Evolutionary conservation across 2,113 vertebrate genomes (phyloP).

Genomic region (Shinisaurus crocodilurus): DNA sequence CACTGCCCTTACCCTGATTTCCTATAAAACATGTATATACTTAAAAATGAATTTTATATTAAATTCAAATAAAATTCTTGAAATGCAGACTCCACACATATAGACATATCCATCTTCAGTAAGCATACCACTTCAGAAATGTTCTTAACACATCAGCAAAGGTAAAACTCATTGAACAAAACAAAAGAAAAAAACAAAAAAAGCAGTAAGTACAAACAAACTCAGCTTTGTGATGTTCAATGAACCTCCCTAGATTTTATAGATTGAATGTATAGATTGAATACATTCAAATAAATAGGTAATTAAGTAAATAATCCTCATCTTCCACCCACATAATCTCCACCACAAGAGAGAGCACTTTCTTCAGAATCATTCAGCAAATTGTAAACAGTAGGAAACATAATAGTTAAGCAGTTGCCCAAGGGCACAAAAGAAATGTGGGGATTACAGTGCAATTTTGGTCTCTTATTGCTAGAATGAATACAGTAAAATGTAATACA

Average conservation of each 20-base stretch:
- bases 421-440: conserved; percentile 39
- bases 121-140: not conserved
- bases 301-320: not conserved
- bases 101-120: not conserved
- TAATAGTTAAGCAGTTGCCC: conserved; percentile 29
- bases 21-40: not conserved
- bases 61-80: not conserved
- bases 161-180: conserved; percentile 60
- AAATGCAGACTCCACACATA: not conserved
- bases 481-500: not conserved
- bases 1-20: not conserved
- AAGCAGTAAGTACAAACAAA: conserved; percentile 32
- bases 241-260: conserved; percentile 52
- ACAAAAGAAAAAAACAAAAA: not conserved
- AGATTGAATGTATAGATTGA: conserved; percentile 57
- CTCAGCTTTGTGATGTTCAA: conserved; percentile 62
- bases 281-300: conserved; percentile 13
- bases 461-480: not conserved
- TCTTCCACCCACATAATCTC: conserved; percentile 37
- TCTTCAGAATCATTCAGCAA: conserved; percentile 48
- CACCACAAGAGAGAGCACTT: conserved; percentile 36
- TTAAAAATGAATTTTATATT: not conserved
- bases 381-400: conserved; percentile 25
- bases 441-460: conserved; percentile 26
- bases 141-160: not conserved